Evolutionary conservation across 1,140 invertebrate genomes (phyloP), one percentile per base, ranked within the genome.

Genomic region (Macrotrachela quadricornifera): DNA sequence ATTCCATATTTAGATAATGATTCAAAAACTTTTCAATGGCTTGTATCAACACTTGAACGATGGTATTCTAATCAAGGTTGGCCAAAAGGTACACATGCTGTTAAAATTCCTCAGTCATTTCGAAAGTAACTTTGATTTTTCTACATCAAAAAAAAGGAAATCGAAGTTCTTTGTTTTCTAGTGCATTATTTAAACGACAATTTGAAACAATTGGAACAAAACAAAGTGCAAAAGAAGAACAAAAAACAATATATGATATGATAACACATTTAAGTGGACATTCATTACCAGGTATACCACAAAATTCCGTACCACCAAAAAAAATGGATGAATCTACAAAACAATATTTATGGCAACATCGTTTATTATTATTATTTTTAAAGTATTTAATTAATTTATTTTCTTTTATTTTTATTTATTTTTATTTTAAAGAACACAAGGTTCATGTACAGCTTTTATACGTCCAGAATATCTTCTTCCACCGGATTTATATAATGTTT

Each of bases 391-490:
- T 56, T 11, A 13, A 45, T 13, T 40, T 15, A 4, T 6, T 11
- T 17, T 9, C 37, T n/a, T 12, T 14, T 14, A 17, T 9, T 21
- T 37, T 16, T 1, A 17, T 42, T 10, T 39, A 14, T 37, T 1
- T 39, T 53, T 41, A 41, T 46, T 53, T 13, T 17, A 17, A 49
- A 70, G 69, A 46, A 66, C 61, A 54, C 66, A 71, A 50, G 67
- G 69, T 47, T 68, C 59, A 1, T 65, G 63, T 60, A 60, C 69
- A 14, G 62, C 67, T 14, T 60, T 63, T 39, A 59, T 71, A 11
- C 62, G 62, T 16, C 65, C 69, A 18, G 68, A 71, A 55, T 66
- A 70, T 59, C 59, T 71, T 42, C 65, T 71, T 64, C 60, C 63
- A 17, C 58, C 58, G 13, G 50, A 59, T 8, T 66, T 70, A 43